Percentiles rank a stretch among this genome's conserved stretches.
These are phyloP conservation scores for Microchirus variegatus DNA, from an alignment of 2,797 vertebrate genomes.

Conservation along the genomic window DNA sequence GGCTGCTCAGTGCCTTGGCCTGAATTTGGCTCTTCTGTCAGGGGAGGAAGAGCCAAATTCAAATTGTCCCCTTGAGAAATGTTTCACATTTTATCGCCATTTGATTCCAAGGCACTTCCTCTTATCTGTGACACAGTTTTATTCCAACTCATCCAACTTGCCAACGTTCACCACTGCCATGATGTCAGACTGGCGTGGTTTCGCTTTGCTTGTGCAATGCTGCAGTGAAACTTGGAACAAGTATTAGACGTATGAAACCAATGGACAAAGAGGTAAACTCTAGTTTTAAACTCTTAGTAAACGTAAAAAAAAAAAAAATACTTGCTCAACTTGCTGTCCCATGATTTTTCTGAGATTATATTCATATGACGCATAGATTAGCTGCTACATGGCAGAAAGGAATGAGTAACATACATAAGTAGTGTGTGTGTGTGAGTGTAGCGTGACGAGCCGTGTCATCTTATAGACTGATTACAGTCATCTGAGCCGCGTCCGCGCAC, in stretches of 20 bases:
- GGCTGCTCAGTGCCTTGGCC: background rate
- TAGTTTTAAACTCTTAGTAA: too few relatives aligned
- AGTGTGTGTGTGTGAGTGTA: conserved; percentile 7
- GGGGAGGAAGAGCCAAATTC: background rate
- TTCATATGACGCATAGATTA: conserved; percentile 44
- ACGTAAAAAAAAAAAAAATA: too few relatives aligned
- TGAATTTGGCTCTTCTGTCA: background rate
- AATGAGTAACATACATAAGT: background rate
- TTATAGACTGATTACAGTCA: conserved; percentile 22
- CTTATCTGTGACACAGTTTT: background rate
- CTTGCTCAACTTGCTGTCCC: too few relatives aligned
- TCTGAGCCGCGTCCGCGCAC: conserved; percentile 24
- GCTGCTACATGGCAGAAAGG: conserved; percentile 21
- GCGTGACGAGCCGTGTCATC: conserved; percentile 8
- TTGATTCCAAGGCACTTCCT: background rate
- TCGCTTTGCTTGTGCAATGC: background rate
- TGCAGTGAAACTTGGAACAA: background rate
- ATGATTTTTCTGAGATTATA: conserved; percentile 24
- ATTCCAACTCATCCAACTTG: conserved; percentile 1
- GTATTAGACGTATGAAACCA: too few relatives aligned
- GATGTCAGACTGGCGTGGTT: background rate
- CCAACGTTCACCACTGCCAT: background rate
- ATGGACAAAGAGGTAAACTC: too few relatives aligned
- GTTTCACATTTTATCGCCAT: background rate
- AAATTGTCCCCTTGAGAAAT: background rate